A percentile compares a stretch with the other conserved stretches of the same genome.
Evolutionary conservation across 1,140 invertebrate genomes (phyloP).

Genomic region (Tribolium castaneum): DNA sequence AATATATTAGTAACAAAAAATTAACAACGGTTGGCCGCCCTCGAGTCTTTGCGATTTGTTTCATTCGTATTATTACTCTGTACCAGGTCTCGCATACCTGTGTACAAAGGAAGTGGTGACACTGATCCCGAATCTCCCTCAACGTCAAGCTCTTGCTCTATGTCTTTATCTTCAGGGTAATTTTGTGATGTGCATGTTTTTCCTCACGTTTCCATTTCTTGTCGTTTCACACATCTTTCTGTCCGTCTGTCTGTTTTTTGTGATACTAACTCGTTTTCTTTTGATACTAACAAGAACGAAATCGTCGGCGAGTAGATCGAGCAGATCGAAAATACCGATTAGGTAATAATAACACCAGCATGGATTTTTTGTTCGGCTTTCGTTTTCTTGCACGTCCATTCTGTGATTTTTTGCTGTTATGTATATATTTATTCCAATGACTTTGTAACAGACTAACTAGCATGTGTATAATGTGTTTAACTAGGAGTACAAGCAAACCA

Average conservation of each 20-base stretch:
- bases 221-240: constrained; percentile 6
- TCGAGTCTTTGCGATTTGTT: background rate
- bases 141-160: constrained; percentile 63
- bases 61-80: background rate
- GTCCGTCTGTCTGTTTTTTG: background rate
- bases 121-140: constrained; percentile 62
- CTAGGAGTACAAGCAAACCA: constrained; percentile 62
- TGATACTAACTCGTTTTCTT: constrained; percentile 48
- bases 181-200: constrained; percentile 44
- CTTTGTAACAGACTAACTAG: constrained; percentile 59
- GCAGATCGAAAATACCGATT: constrained; percentile 59
- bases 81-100: constrained; percentile 63
- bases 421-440: constrained; percentile 14
- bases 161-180: constrained; percentile 64
- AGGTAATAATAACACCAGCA: constrained; percentile 57
- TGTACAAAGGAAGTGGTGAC: constrained; percentile 60
- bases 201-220: background rate
- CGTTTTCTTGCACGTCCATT: background rate
- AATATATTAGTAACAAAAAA: background rate
- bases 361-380: constrained; percentile 2
- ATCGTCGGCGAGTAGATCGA: constrained; percentile 56
- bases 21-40: constrained; percentile 22
- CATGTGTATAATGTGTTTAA: constrained; percentile 60
- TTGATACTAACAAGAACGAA: constrained; percentile 56
- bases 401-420: constrained; percentile 22